Percentiles rank a stretch among this genome's conserved stretches.
Evolutionary conservation across 1,140 invertebrate genomes (phyloP).

Genomic region (Eumeta japonica): DNA sequence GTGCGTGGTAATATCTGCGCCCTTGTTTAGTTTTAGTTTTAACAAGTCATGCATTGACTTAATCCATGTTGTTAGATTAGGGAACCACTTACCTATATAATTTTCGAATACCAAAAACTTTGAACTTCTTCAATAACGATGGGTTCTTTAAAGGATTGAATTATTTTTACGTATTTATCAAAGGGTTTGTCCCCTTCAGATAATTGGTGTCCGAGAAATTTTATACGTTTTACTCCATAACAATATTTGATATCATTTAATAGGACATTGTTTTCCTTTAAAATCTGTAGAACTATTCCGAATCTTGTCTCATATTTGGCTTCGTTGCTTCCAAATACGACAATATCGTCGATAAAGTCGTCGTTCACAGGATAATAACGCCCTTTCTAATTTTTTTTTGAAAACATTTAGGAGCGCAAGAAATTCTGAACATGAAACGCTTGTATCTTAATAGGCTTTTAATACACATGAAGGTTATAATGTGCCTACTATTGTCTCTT

Average conservation of each 20-base stretch:
- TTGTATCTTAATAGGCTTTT: constrained; percentile 33
- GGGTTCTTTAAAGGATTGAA: too few species aligned
- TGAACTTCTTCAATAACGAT: too few species aligned
- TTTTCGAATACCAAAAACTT: too few species aligned
- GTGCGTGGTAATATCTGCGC: too few species aligned
- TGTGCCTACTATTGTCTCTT: constrained; percentile 18
- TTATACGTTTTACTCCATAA: not conserved
- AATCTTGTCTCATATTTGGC: constrained; percentile 2
- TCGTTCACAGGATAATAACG: constrained; percentile 20
- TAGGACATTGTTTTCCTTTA: constrained; percentile 4
- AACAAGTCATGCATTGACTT: too few species aligned
- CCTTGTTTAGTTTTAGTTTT: too few species aligned
- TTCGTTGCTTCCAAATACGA: constrained; percentile 11
- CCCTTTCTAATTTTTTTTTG: constrained; percentile 31
- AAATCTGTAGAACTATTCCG: not conserved
- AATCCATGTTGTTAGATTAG: too few species aligned
- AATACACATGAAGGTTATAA: constrained; percentile 33
- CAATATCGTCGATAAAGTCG: constrained; percentile 18
- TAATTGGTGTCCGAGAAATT: too few species aligned
- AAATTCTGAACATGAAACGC: constrained; percentile 24
- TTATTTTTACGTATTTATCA: too few species aligned
- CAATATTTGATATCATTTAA: constrained; percentile 2
- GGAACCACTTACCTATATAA: too few species aligned
- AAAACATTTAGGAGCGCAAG: constrained; percentile 32
- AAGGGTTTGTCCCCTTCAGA: too few species aligned